Conservation (phyloP, 30 jellyfish, hydroid and myxozoan species). For the Turritopsis rubra region DNA sequence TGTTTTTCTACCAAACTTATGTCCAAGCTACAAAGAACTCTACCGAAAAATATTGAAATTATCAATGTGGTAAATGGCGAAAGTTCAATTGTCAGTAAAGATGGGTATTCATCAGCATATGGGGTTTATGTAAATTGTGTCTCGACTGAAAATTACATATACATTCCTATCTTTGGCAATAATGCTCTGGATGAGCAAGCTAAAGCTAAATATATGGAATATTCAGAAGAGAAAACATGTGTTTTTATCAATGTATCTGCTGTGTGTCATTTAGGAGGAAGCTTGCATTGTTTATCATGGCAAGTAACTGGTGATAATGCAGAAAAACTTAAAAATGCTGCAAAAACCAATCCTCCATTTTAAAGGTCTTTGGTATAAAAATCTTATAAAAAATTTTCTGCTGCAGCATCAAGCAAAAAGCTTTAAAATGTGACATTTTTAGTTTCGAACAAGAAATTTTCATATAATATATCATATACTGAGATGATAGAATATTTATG, state of each 20-base stretch:
- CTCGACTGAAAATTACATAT: neutral
- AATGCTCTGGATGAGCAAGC: constrained; percentile 13
- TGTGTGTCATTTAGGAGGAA: constrained; percentile 17
- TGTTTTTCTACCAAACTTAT: neutral
- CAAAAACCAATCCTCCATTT: neutral
- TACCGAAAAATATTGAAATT: constrained; percentile 5
- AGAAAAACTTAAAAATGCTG: constrained; percentile 1
- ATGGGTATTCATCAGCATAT: constrained; percentile 15
- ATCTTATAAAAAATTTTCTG: no score
- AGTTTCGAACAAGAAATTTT: no score
- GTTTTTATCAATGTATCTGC: neutral
- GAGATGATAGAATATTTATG: no score
- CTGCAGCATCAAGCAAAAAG: no score
- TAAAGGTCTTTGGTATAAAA: no score
- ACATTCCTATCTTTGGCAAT: constrained; percentile 10
- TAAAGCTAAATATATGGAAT: neutral
- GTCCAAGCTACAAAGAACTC: neutral
- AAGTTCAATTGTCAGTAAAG: neutral
- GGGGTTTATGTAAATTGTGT: constrained; percentile 21
- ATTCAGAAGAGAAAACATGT: neutral
- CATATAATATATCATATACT: no score
- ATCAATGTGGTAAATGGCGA: neutral
- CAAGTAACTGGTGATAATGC: constrained; percentile 19
- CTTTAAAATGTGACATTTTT: no score
- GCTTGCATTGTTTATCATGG: constrained; percentile 22